Base-by-base conservation (phyloP, 2,113 vertebrate genomes). In the Phalacrocorax pelagicus region DNA sequence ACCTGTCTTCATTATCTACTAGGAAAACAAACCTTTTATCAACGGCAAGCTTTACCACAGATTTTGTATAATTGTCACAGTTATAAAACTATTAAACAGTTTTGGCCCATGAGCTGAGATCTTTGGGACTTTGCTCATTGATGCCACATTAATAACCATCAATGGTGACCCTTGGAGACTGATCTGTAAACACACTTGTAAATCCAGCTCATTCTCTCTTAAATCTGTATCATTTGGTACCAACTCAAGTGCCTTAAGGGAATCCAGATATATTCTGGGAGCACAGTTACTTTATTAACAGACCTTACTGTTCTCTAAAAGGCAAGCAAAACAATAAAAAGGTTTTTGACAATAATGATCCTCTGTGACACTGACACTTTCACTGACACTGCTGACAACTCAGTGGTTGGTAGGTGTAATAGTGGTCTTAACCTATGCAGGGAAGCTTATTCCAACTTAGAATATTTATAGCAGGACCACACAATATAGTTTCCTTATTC, bases 101-200 rank as follows among this genome's bases (percentile, higher is more conserved):
- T 95, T 71, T 74, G 55, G 19, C 15, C 23, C 8, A 12, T 78
- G 29, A 77, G 12, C 40, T 62, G 55, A 73, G 36, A 21, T 32
- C 27, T 84, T 78, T 84, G 79, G 11, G 36, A 22, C 36, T 66
- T 40, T 86, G 38, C 40, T 91, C 34, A 38, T 34, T 23, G 59
- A 19, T 24, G 30, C 21, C 21, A 22, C 0, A 0, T 40, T 71
- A 71, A 49, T 44, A 51, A 67, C 47, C 20, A 26, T 52, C 36
- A 19, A 1, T 23, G 32, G 16, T 51, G 74, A 42, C 38, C 23
- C 19, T 49, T 34, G 51, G 55, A 58, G 36, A 34, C 15, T 55
- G 29, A 7, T 74, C 66, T 75, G 71, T 75, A 67, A 74, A 63
- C 46, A 52, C 42, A 42, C 59, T 67, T 81, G 40, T 46, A 86